Base-by-base conservation (phyloP, 2,113 vertebrate species). In the Chloroceryle aenea region DNA sequence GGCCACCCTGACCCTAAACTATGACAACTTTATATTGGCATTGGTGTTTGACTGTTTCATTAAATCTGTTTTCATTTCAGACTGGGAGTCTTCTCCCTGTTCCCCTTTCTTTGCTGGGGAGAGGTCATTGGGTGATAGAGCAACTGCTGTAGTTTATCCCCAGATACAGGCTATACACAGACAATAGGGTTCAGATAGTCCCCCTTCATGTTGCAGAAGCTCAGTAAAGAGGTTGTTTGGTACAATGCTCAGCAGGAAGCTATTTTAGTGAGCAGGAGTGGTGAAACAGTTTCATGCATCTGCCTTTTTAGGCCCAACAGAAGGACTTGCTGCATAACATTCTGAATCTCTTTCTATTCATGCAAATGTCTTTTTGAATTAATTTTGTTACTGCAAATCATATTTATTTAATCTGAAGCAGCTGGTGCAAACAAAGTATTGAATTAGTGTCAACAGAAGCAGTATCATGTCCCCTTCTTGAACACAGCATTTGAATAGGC, bases 221-320 rank as follows among this genome's bases (percentile, higher is more conserved):
- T 48, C 21, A 2, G 11, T 38, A 78, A 20, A 58, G 36, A 56
- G 5, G 10, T 34, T 84, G 9, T 13, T 75, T 23, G 14, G 6
- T 66, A 38, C 26, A 48, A 26, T 0, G 0, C 20, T 69, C 15
- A 34, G 32, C 7, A 3, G 1, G 5, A 56, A 68, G 20, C 1
- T 19, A 32, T 52, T 72, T 76, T 53, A 27, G 21, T 1, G 3
- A 63, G 47, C n/a, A 29, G 40, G 12, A 68, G 4, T 52, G 45
- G 17, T 61, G 27, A 40, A 85, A 26, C 32, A 14, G 5, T 50
- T 83, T 64, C 25, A 29, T 64, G 9, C 14, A 76, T 68, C 30
- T 86, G 7, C 7, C 19, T 67, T 3, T 52, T 56, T 52, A 58
- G 17, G 15, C 21, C n/a, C n/a, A 7, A 15, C 38, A 45, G 42